A percentile compares a stretch with the other conserved stretches of the same genome.
These are phyloP conservation scores for Nomada flava DNA, from an alignment of 2,888 invertebrate species.

Conservation along the genomic window DNA sequence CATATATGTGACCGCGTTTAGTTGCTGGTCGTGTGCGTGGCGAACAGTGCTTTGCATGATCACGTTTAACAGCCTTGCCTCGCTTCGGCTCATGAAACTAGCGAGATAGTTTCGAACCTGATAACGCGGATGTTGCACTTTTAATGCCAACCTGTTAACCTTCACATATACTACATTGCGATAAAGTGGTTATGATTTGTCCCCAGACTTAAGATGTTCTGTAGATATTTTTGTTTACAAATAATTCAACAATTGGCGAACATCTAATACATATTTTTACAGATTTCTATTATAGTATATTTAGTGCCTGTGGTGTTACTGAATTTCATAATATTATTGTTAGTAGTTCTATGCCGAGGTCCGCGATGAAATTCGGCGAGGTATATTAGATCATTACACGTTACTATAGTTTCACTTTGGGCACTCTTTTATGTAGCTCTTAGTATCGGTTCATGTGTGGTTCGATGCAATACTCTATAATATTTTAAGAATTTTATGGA, in stretches of 20 bases:
- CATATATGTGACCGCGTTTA: constrained; percentile 51
- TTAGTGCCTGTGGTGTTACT: too few species aligned
- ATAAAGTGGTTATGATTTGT: not conserved
- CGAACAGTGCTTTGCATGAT: constrained; percentile 33
- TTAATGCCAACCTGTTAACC: constrained; percentile 15
- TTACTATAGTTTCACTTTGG: too few species aligned
- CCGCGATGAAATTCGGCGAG: not conserved
- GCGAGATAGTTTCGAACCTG: constrained; percentile 43
- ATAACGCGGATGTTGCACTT: constrained; percentile 24
- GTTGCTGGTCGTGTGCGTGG: constrained; percentile 34
- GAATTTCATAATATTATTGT: too few species aligned
- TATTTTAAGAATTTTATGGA: too few species aligned
- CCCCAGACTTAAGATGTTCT: not conserved
- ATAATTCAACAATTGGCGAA: too few species aligned
- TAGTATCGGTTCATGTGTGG: too few species aligned
- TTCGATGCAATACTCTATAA: too few species aligned
- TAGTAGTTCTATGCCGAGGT: not conserved
- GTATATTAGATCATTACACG: not conserved
- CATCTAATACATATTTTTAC: too few species aligned
- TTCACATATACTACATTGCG: not conserved
- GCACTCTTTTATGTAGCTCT: too few species aligned
- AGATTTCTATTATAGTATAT: too few species aligned
- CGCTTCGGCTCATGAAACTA: constrained; percentile 25
- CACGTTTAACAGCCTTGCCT: constrained; percentile 30
- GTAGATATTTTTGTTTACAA: too few species aligned